Conservation (phyloP, 2,113 vertebrate species). For the Ondatra zibethicus region DNA sequence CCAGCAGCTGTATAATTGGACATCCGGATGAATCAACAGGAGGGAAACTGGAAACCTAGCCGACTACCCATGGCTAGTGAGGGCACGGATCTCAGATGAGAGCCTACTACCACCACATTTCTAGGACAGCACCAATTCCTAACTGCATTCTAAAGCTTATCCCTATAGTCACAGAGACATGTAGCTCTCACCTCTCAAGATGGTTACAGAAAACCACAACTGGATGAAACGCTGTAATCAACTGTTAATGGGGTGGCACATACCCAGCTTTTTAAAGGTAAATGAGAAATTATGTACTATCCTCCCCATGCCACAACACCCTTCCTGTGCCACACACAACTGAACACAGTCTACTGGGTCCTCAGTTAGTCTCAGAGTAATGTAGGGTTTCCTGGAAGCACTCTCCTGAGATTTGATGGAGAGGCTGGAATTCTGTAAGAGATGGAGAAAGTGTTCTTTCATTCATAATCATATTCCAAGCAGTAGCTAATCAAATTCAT, state of each 20-base stretch:
- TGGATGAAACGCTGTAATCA: not conserved
- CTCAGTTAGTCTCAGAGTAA: not conserved
- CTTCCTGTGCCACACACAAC: not conserved
- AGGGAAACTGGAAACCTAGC: not conserved
- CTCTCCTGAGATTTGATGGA: not conserved
- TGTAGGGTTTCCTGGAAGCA: fast-evolving
- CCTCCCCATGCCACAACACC: not conserved
- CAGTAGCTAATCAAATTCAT: not conserved
- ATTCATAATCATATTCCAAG: not conserved
- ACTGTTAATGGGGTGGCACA: not conserved
- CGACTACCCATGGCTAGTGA: not conserved
- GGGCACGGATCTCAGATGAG: not conserved
- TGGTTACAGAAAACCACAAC: not conserved
- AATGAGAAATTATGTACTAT: not conserved
- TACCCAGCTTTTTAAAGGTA: not conserved
- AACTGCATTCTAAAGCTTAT: not conserved
- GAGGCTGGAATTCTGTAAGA: not conserved
- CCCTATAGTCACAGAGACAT: not conserved
- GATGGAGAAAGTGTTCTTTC: not conserved
- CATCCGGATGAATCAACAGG: not conserved
- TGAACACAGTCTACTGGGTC: not conserved
- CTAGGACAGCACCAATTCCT: not conserved
- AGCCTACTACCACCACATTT: not conserved
- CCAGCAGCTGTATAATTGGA: not conserved
- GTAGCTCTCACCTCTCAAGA: not conserved